phyloP scores from a whole-genome alignment of 2,113 vertebrate genomes.

The Podilymbus podiceps region DNA sequence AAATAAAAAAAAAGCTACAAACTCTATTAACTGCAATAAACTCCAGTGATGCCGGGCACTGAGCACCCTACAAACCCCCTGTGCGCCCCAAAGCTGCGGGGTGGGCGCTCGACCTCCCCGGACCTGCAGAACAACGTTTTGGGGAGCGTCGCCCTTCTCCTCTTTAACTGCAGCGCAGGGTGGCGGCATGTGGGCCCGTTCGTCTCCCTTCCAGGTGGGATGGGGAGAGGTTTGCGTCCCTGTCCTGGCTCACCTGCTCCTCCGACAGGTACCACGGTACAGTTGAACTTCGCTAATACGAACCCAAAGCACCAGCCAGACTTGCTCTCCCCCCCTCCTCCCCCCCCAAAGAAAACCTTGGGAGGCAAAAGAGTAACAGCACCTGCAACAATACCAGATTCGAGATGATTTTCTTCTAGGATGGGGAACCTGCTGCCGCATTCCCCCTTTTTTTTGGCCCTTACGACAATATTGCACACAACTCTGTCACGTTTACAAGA shows the following conservation, averaged over 20 bases:
- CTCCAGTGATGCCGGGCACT: too few relatives aligned
- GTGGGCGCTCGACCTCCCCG: too few relatives aligned
- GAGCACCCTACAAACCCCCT: too few relatives aligned
- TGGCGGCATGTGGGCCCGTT: neutral
- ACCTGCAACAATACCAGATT: neutral
- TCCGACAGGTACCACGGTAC: too few relatives aligned
- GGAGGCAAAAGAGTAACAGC: neutral
- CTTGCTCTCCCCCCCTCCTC: too few relatives aligned
- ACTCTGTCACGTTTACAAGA: neutral
- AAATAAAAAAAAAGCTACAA: neutral
- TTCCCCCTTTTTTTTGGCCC: neutral
- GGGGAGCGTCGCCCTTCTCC: too few relatives aligned
- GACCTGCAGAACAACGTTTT: neutral
- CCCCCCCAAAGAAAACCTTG: fast-evolving
- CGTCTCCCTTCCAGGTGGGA: neutral
- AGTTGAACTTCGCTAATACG: neutral
- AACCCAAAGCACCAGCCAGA: neutral
- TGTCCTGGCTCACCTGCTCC: neutral
- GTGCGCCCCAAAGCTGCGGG: too few relatives aligned
- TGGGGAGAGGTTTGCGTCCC: neutral
- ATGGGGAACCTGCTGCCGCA: too few relatives aligned
- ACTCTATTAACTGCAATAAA: neutral
- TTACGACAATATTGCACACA: fast-evolving
- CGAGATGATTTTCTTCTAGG: neutral
- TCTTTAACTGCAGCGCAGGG: neutral